Conservation (phyloP, 2,888 invertebrate species). For the Malachius bipustulatus region DNA sequence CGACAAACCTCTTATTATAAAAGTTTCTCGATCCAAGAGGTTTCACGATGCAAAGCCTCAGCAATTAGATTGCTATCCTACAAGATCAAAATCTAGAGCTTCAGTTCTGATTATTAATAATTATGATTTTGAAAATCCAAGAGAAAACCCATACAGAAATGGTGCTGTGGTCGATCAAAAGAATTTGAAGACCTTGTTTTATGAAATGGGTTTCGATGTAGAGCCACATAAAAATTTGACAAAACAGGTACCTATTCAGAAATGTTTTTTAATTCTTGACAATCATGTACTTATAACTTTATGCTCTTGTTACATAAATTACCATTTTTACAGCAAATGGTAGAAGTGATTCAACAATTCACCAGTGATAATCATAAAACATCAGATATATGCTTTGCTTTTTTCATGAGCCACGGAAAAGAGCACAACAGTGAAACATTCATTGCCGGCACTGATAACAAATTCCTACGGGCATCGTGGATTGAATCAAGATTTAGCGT, state of each 20-base stretch:
- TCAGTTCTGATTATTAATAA: constrained; percentile 51
- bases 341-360: constrained; percentile 37
- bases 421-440: constrained; percentile 36
- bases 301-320: too few species aligned
- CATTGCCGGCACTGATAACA: constrained; percentile 48
- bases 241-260: constrained; percentile 7
- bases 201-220: constrained; percentile 39
- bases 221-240: constrained; percentile 13
- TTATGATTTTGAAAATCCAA: constrained; percentile 45
- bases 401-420: constrained; percentile 56
- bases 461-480: constrained; percentile 37
- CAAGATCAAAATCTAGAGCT: constrained; percentile 45
- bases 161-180: constrained; percentile 48
- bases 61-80: too few species aligned
- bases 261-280: not conserved
- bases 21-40: too few species aligned
- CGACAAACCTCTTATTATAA: too few species aligned
- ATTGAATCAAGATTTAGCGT: constrained; percentile 51
- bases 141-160: constrained; percentile 33
- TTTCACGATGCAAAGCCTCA: too few species aligned
- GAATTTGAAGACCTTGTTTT: constrained; percentile 48
- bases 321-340: constrained; percentile 35
- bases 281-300: not conserved
- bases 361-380: constrained; percentile 33
- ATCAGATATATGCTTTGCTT: constrained; percentile 50